Percentiles rank a stretch among this genome's conserved stretches.
Evolutionary conservation across 2,888 invertebrate genomes (phyloP).

Genomic region (Trachelus iudaicus): DNA sequence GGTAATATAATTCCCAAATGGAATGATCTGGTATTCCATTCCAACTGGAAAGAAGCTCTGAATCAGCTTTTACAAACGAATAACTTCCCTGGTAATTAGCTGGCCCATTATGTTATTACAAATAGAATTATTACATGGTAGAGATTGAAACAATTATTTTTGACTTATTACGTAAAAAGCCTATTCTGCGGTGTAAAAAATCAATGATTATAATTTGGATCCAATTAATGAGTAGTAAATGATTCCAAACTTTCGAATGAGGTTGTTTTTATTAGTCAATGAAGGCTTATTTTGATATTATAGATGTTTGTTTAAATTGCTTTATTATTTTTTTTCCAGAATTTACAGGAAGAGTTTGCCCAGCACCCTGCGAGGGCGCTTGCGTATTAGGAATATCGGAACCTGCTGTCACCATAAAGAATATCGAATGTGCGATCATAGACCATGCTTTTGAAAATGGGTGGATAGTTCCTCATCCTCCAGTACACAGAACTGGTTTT

Average conservation of each 20-base stretch:
- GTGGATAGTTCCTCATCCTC: slow-evolving; percentile 89
- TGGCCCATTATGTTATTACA: neutral
- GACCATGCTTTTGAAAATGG: slow-evolving; percentile 97
- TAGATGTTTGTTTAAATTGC: slow-evolving; percentile 4
- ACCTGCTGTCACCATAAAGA: slow-evolving; percentile 98
- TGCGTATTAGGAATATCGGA: slow-evolving; percentile 96
- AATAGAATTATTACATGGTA: too few species aligned
- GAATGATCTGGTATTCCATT: slow-evolving; percentile 96
- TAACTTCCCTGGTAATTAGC: slow-evolving; percentile 89
- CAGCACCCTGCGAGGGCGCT: slow-evolving; percentile 98
- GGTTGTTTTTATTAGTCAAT: neutral
- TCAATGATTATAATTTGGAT: slow-evolving; percentile 53
- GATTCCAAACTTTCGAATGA: slow-evolving; percentile 42
- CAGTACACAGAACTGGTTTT: slow-evolving; percentile 80
- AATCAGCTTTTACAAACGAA: slow-evolving; percentile 95
- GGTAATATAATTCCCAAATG: slow-evolving; percentile 99
- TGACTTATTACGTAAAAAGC: neutral
- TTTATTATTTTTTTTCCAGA: slow-evolving; percentile 66
- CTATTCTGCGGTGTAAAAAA: neutral
- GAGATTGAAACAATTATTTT: too few species aligned
- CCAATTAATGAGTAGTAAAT: slow-evolving; percentile 50
- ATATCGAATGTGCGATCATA: slow-evolving; percentile 98
- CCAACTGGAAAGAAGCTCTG: slow-evolving; percentile 94
- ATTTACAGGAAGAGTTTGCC: slow-evolving; percentile 93
- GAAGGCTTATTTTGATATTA: neutral